Percentiles rank a stretch among this genome's conserved stretches.
Conservation (phyloP, 2,797 vertebrate genomes). For the Xiphorhynchus erythropygius region DNA sequence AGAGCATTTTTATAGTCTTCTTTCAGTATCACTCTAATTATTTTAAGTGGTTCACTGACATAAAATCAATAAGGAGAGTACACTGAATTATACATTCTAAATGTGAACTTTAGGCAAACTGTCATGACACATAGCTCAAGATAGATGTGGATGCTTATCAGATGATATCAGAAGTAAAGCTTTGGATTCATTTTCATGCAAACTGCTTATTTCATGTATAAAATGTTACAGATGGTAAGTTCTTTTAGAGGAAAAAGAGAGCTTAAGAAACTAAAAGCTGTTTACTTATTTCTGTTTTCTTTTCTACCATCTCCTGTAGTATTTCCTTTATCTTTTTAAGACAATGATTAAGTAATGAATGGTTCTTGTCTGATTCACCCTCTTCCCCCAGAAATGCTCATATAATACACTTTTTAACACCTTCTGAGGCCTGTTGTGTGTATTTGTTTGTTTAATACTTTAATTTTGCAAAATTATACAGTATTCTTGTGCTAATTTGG, state of each 20-base stretch:
- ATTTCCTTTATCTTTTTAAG: background rate
- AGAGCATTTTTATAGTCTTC: background rate
- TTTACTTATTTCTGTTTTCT: background rate
- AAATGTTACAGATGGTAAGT: background rate
- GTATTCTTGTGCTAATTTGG: background rate
- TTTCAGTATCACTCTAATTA: background rate
- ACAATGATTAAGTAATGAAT: background rate
- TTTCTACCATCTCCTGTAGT: background rate
- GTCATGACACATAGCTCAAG: background rate
- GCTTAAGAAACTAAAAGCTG: background rate
- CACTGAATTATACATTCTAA: background rate
- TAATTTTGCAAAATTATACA: background rate
- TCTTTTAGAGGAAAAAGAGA: background rate
- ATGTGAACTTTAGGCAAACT: background rate
- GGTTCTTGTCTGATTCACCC: background rate
- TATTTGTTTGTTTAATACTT: fast-evolving
- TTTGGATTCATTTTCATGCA: background rate
- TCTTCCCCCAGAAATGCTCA: background rate
- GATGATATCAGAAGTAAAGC: background rate
- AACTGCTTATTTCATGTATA: background rate
- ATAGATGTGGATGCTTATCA: background rate
- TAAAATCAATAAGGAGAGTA: background rate
- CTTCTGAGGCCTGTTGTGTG: background rate
- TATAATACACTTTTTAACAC: background rate
- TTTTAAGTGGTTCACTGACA: background rate